Evolutionary conservation across 2,113 vertebrate species (phyloP).

Genomic region (Cacatua alba): DNA sequence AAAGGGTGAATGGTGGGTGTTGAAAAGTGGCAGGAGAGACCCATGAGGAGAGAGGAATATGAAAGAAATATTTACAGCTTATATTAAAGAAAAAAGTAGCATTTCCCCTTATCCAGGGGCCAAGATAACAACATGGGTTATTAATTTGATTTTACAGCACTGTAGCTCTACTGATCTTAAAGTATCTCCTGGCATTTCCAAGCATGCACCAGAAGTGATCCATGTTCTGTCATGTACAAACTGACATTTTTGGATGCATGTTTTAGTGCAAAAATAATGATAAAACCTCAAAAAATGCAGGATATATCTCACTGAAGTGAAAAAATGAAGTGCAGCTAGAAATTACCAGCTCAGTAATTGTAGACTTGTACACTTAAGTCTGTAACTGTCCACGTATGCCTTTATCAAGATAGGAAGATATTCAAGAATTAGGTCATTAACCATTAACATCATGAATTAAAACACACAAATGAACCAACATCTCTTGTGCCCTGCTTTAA

Average conservation of each 20-base stretch:
- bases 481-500: background rate
- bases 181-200: background rate
- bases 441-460: background rate
- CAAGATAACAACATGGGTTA: background rate
- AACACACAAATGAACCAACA: background rate
- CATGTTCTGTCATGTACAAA: background rate
- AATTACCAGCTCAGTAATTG: background rate
- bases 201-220: background rate
- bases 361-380: background rate
- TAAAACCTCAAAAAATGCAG: background rate
- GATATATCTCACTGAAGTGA: background rate
- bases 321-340: background rate
- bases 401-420: background rate
- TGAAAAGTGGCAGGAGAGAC: constrained; percentile 8
- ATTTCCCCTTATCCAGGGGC: background rate
- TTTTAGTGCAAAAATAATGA: background rate
- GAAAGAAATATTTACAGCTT: constrained; percentile 1
- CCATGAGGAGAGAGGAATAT: background rate
- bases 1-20: constrained; percentile 8
- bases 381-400: background rate
- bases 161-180: background rate
- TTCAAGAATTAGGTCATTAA: background rate
- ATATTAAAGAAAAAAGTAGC: background rate
- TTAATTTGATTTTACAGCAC: background rate
- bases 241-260: background rate